These are phyloP conservation scores for Aphyosemion australe DNA, from an alignment of 2,113 vertebrate species.

Conservation along the genomic window DNA sequence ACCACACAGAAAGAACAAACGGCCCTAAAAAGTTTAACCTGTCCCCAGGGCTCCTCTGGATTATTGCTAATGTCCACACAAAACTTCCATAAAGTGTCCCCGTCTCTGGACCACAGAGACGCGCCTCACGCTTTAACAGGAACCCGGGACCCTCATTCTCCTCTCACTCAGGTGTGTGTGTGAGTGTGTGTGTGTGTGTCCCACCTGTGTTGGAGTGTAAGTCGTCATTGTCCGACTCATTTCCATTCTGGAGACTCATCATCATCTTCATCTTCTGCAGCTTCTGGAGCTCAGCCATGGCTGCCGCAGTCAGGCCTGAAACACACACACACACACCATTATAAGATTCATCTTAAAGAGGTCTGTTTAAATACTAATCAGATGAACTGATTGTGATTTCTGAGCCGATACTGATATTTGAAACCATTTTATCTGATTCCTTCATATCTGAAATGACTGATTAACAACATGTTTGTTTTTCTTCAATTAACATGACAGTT, in stretches of 20 bases:
- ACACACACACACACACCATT: too few species aligned
- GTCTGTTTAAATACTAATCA: too few species aligned
- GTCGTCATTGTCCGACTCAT: constrained; percentile 75
- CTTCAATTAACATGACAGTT: too few species aligned
- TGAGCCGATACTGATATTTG: too few species aligned
- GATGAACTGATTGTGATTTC: too few species aligned
- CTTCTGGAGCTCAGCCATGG: constrained; percentile 75
- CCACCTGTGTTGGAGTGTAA: constrained; percentile 73
- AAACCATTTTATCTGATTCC: too few species aligned
- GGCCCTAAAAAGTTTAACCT: constrained; percentile 1
- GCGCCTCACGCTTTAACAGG: not conserved
- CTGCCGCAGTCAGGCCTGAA: constrained; percentile 69
- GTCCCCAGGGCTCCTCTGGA: constrained; percentile 1
- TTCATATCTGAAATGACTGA: too few species aligned
- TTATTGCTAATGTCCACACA: constrained; percentile 6
- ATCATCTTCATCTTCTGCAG: constrained; percentile 79
- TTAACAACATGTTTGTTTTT: too few species aligned
- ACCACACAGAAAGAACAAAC: constrained; percentile 8
- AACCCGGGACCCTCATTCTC: not conserved
- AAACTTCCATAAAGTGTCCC: constrained; percentile 12
- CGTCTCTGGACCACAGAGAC: not conserved
- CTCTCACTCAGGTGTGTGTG: not conserved
- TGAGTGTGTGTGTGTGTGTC: not conserved
- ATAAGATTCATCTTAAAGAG: too few species aligned
- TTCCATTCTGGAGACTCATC: constrained; percentile 76